These are phyloP conservation scores for Tetramorium alpestre DNA, from an alignment of 1,140 invertebrate species.

Conservation along the genomic window DNA sequence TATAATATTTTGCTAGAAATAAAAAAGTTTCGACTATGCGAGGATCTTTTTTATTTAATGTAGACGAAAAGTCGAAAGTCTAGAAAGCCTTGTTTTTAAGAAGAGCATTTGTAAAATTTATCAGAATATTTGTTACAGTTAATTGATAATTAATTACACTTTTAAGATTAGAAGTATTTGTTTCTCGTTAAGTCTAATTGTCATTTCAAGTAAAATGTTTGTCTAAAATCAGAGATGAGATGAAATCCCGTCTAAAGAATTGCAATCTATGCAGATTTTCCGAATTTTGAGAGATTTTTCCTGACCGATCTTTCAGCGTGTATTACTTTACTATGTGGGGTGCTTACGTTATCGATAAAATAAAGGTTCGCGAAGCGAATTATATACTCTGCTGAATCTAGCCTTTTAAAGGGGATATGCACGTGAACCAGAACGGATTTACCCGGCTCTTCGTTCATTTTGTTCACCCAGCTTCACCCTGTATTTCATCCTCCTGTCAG, in stretches of 20 bases:
- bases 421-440: constrained; percentile 20
- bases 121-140: neutral
- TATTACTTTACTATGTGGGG: constrained; percentile 23
- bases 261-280: neutral
- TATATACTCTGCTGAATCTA: constrained; percentile 44
- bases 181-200: neutral
- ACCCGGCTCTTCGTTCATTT: neutral
- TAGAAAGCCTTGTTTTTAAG: neutral
- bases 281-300: constrained; percentile 15
- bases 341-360: constrained; percentile 49
- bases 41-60: neutral
- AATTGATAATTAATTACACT: neutral
- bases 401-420: constrained; percentile 44
- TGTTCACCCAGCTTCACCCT: neutral
- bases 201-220: neutral
- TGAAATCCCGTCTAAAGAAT: neutral
- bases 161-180: neutral
- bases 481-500: neutral
- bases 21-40: neutral
- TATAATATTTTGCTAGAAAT: constrained; percentile 1
- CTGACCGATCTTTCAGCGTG: neutral
- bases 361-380: constrained; percentile 44
- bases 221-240: neutral
- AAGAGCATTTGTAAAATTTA: neutral
- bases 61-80: neutral